Evolutionary conservation across 2,888 invertebrate species (phyloP), one percentile per base, ranked within the genome.

Genomic region (Toxonevra muliebris): DNA sequence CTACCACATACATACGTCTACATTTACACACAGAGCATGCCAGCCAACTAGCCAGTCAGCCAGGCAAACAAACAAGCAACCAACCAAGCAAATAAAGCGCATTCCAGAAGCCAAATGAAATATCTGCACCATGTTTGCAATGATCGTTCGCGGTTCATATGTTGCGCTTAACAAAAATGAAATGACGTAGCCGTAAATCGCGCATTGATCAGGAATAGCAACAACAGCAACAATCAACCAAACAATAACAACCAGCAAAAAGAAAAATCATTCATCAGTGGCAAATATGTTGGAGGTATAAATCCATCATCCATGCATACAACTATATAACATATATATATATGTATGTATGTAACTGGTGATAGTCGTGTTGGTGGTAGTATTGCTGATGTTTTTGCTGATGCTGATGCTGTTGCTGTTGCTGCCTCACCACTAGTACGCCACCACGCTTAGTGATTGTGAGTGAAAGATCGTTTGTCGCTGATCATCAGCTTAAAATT

Each of bases 271-370:
- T 83, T 83, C 83, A 83, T 83, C 83, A 83, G 84, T 83, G 83
- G 83, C 83, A 83, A 80, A 83, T 84, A 80, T 82, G 82, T 81
- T 83, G 82, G 83, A 80, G 84, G 83, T 84, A 83, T 74, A 78
- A 83, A 83, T 83, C 82, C 83, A 84, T 77, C 78, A 78, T 82
- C 77, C 80, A 79, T 74, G 74, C 69, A 69, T 78, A 45, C 5
- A 20, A 7, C 30, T 30, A 30, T 30, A 7, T 30, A 30, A 30
- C n/a, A n/a, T n/a, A n/a, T n/a, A n/a, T n/a, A n/a, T n/a, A n/a
- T n/a, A n/a, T n/a, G 13, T 58, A 13, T 20, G 48, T 48, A 8
- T 48, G 48, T 48, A 15, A n/a, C 3, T 48, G 48, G 13, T 48
- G 72, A 66, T 63, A 72, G 68, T 65, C 61, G 53, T 69, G 62